phyloP scores from a whole-genome alignment of 2,113 vertebrate genomes.

The Cricetomys ansorgei region DNA sequence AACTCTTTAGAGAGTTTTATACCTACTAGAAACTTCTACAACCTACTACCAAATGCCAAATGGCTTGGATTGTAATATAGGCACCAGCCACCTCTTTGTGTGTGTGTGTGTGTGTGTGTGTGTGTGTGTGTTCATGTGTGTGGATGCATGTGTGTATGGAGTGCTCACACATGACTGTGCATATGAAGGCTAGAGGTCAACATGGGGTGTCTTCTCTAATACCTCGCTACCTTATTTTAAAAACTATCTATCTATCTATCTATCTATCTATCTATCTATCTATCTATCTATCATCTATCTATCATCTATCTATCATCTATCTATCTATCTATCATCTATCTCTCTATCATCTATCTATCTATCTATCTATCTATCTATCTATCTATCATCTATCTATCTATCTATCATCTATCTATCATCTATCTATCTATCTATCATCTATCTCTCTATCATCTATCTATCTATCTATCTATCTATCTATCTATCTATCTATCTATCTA shows the following conservation, averaged over 20 bases:
- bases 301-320: accelerated
- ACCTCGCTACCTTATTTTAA: background rate
- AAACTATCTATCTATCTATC: no score
- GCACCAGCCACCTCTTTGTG: background rate
- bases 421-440: no score
- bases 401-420: no score
- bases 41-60: background rate
- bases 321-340: no score
- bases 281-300: background rate
- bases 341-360: no score
- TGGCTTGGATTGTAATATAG: background rate
- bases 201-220: background rate
- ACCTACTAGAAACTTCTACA: background rate
- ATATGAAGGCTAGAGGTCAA: background rate
- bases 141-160: background rate
- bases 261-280: background rate
- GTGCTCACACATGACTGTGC: no score
- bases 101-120: background rate
- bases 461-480: no score
- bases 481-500: accelerated
- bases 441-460: no score
- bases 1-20: background rate
- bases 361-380: no score
- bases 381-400: no score
- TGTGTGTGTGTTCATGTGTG: background rate